These are phyloP conservation scores for Hylomyscus alleni DNA, from an alignment of 2,797 vertebrate species.

Conservation along the genomic window DNA sequence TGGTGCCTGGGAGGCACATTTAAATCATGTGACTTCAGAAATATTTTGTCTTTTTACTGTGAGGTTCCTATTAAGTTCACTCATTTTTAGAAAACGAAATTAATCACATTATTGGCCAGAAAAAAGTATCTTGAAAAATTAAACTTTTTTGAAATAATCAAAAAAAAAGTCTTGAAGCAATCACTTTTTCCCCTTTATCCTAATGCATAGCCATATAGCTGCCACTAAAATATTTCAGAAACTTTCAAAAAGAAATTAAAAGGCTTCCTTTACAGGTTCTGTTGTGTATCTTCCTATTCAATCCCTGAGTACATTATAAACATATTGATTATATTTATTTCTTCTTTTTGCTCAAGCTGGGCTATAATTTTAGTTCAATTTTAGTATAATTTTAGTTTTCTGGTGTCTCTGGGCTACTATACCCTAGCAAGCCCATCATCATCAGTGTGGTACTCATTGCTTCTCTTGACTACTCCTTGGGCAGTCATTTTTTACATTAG, in stretches of 20 bases:
- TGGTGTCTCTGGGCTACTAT: not conserved
- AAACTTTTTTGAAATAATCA: constrained; percentile 26
- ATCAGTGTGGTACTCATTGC: not conserved
- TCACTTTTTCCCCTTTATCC: not conserved
- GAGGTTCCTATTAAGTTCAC: not conserved
- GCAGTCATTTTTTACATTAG: not conserved
- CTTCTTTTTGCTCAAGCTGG: not conserved
- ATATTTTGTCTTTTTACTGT: not conserved
- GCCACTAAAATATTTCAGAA: not conserved
- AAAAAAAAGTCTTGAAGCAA: constrained; percentile 32
- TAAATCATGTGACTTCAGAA: constrained; percentile 13
- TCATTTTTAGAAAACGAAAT: constrained; percentile 39
- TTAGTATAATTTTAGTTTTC: no score
- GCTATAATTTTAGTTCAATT: not conserved
- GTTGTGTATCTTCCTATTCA: not conserved
- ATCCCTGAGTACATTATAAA: not conserved
- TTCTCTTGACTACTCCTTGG: not conserved
- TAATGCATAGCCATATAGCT: not conserved
- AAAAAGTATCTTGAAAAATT: not conserved
- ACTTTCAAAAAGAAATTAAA: not conserved
- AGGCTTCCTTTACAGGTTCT: not conserved
- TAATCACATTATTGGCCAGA: not conserved
- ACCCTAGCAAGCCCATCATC: not conserved
- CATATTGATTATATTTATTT: not conserved
- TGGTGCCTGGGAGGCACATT: not conserved